These are phyloP conservation scores for Lagopus leucura DNA, from an alignment of 2,113 vertebrate species.

Conservation along the genomic window DNA sequence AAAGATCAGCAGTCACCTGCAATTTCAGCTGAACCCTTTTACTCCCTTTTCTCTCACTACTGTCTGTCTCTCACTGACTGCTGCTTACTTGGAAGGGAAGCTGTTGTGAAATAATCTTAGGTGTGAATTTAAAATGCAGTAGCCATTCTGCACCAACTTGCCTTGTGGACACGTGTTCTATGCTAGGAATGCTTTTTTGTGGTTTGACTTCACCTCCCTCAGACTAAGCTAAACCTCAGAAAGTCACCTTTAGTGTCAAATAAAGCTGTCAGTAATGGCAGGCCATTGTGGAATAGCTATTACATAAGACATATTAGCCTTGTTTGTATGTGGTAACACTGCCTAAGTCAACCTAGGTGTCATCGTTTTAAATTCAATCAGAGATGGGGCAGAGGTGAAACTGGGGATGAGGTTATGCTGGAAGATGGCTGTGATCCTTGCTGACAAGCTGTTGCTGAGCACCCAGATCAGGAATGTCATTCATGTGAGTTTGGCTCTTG, in stretches of 20 bases:
- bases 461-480: not conserved
- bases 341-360: not conserved
- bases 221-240: not conserved
- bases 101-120: not conserved
- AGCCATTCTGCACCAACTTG: not conserved
- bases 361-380: not conserved
- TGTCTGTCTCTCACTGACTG: not conserved
- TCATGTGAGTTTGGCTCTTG: not conserved
- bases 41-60: accelerated
- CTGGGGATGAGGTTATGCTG: not conserved
- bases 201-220: not conserved
- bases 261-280: not conserved
- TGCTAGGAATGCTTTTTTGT: not conserved
- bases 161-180: not conserved
- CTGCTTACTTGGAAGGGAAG: not conserved
- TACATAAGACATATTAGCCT: not conserved
- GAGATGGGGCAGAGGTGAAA: not conserved
- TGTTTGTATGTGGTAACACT: no score
- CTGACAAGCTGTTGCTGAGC: not conserved
- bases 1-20: not conserved
- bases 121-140: not conserved
- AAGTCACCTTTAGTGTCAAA: not conserved
- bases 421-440: not conserved
- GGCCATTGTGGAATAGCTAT: not conserved
- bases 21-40: not conserved